These are phyloP conservation scores for Dasyornis broadbenti DNA, from an alignment of 2,113 vertebrate species.

Conservation along the genomic window DNA sequence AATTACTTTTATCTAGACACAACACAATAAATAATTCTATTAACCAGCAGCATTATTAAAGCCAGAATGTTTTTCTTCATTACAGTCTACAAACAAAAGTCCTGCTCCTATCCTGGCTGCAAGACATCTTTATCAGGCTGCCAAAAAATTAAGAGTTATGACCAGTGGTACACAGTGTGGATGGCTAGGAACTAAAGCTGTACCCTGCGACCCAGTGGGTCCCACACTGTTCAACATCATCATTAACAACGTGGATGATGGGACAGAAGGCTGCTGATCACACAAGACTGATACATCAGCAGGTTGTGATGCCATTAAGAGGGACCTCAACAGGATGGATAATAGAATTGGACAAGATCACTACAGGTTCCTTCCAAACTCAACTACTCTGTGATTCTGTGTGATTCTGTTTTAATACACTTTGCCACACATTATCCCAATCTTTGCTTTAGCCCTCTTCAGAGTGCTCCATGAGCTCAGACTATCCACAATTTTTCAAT, in stretches of 20 bases:
- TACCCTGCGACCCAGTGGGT: neutral
- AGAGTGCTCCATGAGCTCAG: neutral
- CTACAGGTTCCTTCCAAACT: neutral
- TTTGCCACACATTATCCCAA: neutral
- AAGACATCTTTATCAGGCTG: neutral
- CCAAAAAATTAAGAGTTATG: neutral
- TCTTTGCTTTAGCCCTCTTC: neutral
- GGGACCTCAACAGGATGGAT: neutral
- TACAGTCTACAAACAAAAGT: neutral
- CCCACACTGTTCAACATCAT: neutral
- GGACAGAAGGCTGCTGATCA: neutral
- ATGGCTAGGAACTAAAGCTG: neutral
- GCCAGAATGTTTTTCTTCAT: neutral
- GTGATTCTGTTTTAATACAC: neutral
- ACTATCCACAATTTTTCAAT: neutral
- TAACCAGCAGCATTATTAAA: neutral
- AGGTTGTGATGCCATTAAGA: neutral
- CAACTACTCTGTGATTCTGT: neutral
- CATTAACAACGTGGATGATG: fast-evolving
- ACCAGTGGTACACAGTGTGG: neutral
- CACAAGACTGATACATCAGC: neutral
- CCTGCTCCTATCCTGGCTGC: neutral
- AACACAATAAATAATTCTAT: neutral
- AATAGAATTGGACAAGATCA: neutral
- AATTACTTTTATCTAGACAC: neutral